Evolutionary conservation across 2,888 invertebrate genomes (phyloP).

Genomic region (Herminia tarsipennalis): DNA sequence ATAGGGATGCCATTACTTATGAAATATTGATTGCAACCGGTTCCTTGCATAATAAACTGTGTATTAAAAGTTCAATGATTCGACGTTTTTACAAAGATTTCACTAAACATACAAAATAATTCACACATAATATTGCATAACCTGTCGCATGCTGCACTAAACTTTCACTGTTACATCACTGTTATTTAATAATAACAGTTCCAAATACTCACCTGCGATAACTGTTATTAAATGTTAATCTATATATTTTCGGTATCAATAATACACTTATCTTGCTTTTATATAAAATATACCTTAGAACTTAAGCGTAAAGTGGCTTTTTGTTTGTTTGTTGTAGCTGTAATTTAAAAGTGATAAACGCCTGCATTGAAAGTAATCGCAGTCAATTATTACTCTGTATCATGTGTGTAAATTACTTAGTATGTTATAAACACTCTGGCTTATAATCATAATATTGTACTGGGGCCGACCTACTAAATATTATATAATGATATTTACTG

Average conservation of each 20-base stretch:
- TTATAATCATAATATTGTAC: constrained; percentile 1
- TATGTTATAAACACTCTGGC: neutral
- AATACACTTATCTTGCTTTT: neutral
- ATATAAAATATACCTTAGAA: constrained; percentile 1
- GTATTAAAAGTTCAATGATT: constrained; percentile 27
- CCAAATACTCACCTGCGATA: constrained; percentile 9
- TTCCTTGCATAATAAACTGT: constrained; percentile 10
- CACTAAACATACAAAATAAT: constrained; percentile 36
- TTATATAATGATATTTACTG: too few relatives aligned
- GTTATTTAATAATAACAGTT: constrained; percentile 24
- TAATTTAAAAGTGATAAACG: constrained; percentile 24
- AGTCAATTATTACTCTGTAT: constrained; percentile 15
- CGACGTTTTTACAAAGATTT: constrained; percentile 33
- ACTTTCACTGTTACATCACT: constrained; percentile 41
- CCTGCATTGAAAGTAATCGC: constrained; percentile 25
- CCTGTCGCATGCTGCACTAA: constrained; percentile 30
- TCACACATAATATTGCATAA: constrained; percentile 31
- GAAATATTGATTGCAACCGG: constrained; percentile 2
- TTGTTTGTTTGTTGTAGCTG: constrained; percentile 1
- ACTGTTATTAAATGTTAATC: constrained; percentile 18
- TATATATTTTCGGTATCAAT: neutral
- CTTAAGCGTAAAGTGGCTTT: neutral
- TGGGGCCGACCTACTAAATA: neutral
- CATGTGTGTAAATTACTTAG: constrained; percentile 15
- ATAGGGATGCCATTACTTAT: neutral